Conservation (phyloP, 2,113 vertebrate genomes). For the Arizona elegans region DNA sequence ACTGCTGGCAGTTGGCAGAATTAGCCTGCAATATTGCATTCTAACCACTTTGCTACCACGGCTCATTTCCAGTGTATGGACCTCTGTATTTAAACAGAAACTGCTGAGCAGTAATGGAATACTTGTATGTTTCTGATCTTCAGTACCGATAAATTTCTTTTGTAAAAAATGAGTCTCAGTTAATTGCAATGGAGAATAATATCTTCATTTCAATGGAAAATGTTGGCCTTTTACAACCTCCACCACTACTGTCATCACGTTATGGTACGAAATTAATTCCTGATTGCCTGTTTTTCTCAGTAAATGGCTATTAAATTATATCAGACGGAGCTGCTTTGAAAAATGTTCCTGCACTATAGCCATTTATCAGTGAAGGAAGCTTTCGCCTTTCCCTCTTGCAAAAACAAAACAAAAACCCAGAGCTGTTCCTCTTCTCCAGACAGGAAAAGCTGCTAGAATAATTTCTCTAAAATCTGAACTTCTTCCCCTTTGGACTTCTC, state of each 20-base stretch:
- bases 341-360: slow-evolving; percentile 43
- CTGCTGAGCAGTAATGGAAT: too few species aligned
- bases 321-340: slow-evolving; percentile 23
- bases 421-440: slow-evolving; percentile 39
- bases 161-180: not conserved
- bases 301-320: slow-evolving; percentile 20
- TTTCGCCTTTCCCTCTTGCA: slow-evolving; percentile 25
- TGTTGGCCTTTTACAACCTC: not conserved
- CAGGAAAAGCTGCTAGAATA: slow-evolving; percentile 14
- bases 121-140: not conserved
- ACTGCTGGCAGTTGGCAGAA: not conserved
- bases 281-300: not conserved
- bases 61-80: too few species aligned
- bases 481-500: slow-evolving; percentile 35
- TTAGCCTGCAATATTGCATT: too few species aligned
- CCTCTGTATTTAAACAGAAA: not conserved
- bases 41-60: too few species aligned
- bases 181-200: not conserved
- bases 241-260: not conserved
- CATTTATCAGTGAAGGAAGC: slow-evolving; percentile 39
- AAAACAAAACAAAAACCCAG: slow-evolving; percentile 18
- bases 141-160: not conserved
- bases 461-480: slow-evolving; percentile 64
- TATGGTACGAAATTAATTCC: slow-evolving; percentile 22
- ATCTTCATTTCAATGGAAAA: slow-evolving; percentile 14